Percentiles rank a stretch among this genome's conserved stretches.
phyloP scores from a whole-genome alignment of 2,888 invertebrate genomes.

The Antheraea yamamai region DNA sequence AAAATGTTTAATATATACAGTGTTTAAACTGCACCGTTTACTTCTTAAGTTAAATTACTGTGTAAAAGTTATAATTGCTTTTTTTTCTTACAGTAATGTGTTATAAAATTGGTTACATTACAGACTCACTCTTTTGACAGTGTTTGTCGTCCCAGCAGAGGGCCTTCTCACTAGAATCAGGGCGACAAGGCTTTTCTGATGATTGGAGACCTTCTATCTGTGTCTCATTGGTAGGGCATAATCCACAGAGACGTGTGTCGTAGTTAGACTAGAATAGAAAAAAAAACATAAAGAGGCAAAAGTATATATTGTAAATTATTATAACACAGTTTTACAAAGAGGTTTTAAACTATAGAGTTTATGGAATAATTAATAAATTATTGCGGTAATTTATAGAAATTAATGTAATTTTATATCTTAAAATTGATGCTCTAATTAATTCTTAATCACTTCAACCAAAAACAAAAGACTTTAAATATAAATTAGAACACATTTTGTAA shows the following conservation, averaged over 20 bases:
- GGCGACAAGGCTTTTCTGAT: slow-evolving; percentile 54
- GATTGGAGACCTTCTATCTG: slow-evolving; percentile 54
- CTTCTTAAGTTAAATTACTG: background rate
- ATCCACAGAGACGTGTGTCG: slow-evolving; percentile 68
- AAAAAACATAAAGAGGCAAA: background rate
- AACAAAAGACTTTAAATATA: background rate
- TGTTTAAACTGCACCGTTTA: background rate
- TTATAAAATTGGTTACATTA: slow-evolving; percentile 7
- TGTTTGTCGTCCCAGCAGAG: slow-evolving; percentile 91
- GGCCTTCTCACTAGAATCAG: slow-evolving; percentile 68
- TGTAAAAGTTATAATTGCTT: background rate
- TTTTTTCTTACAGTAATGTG: background rate
- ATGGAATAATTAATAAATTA: too few relatives aligned
- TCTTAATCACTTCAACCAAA: background rate
- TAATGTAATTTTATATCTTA: background rate
- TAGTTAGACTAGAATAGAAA: slow-evolving; percentile 83
- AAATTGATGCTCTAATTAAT: background rate
- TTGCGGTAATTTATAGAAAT: background rate
- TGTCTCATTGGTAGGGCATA: slow-evolving; percentile 66
- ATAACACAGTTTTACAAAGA: too few relatives aligned
- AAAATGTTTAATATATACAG: too few relatives aligned
- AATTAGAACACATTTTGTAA: background rate
- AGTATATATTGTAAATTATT: background rate
- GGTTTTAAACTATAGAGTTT: too few relatives aligned
- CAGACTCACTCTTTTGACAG: slow-evolving; percentile 87